Evolutionary conservation across 1,140 invertebrate genomes (phyloP), one percentile per base, ranked within the genome.

Genomic region (Schlechtendalia chinensis): DNA sequence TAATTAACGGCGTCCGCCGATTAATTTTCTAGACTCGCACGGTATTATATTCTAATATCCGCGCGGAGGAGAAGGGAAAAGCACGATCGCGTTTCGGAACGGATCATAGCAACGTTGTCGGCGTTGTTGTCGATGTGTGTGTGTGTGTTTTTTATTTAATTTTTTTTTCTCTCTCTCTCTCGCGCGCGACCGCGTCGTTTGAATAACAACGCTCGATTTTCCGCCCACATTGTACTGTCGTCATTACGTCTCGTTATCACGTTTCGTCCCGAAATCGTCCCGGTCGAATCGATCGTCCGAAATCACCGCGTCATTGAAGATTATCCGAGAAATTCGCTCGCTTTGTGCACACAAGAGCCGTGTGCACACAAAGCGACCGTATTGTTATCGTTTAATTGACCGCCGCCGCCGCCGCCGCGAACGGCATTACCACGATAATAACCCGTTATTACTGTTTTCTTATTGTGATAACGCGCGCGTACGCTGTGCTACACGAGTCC

Each of bases 361-460:
- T 17, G 27, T 19, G 29, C 8, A 8, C 17, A 29, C 22, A 50
- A 69, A 50, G 45, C 45, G 6, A 39, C 32, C 1, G 12, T 19
- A 39, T 69, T 24, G 24, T 69, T 50, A 50, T 69, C 14, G 67
- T 69, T 39, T 69, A 69, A 69, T 69, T 69, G 65, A 47, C n/a
- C n/a, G n/a, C n/a, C n/a, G n/a, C n/a, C n/a, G n/a, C n/a, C n/a
- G n/a, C n/a, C n/a, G n/a, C n/a, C n/a, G n/a, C n/a, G 0, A 67
- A 47, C n/a, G 65, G 65, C 29, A 67, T 67, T 67, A n/a, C n/a
- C n/a, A n/a, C n/a, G n/a, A n/a, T n/a, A n/a, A n/a, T n/a, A n/a
- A n/a, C n/a, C n/a, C n/a, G n/a, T n/a, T n/a, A n/a, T n/a, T n/a
- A n/a, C n/a, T n/a, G n/a, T n/a, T n/a, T n/a, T n/a, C n/a, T n/a